Evolutionary conservation across 1,140 invertebrate species (phyloP), one percentile per base, ranked within the genome.

Genomic region (Sycophila sp.): DNA sequence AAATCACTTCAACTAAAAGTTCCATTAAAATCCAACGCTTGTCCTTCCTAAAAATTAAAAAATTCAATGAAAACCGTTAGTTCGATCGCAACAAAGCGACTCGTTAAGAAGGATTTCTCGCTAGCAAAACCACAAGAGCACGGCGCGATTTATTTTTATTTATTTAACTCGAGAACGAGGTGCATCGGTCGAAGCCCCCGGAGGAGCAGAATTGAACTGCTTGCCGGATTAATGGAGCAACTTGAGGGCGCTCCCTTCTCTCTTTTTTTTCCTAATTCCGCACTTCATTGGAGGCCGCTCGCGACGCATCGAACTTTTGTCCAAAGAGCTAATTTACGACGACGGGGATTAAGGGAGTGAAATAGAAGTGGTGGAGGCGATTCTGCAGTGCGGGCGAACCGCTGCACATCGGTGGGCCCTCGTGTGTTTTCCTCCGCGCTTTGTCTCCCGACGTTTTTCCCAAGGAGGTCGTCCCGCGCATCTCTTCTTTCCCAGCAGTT

Each of bases 341-440:
- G 53, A n/a, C 58, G 76, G 77, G 80, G 79, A 79, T 80, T 79
- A 81, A 75, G 76, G 78, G 79, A 80, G 74, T 76, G 74, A 77
- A 78, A 78, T 74, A 75, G 60, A 36, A n/a, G 73, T 63, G 69
- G 45, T 32, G 28, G 24, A 51, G 56, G 78, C 79, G 77, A 83
- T 81, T 77, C 76, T 79, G 77, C 80, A 78, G 70, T 77, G 77
- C 77, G 80, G 76, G 64, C 71, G 75, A 80, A 69, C 78, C 78
- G 78, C 42, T 24, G 58, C 56, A 19, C 30, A 24, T 34, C 53
- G 45, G 19, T 38, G 32, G 55, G n/a, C n/a, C 32, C 17, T 24
- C 28, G 10, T 42, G 3, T 66, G 36, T 69, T 65, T n/a, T 69
- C 63, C 67, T 70, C 70, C 38, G 32, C 40, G 34, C 40, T 67